Percentiles rank a stretch among this genome's conserved stretches.
Evolutionary conservation across 2,797 vertebrate species (phyloP).

Genomic region (Molossus molossus): DNA sequence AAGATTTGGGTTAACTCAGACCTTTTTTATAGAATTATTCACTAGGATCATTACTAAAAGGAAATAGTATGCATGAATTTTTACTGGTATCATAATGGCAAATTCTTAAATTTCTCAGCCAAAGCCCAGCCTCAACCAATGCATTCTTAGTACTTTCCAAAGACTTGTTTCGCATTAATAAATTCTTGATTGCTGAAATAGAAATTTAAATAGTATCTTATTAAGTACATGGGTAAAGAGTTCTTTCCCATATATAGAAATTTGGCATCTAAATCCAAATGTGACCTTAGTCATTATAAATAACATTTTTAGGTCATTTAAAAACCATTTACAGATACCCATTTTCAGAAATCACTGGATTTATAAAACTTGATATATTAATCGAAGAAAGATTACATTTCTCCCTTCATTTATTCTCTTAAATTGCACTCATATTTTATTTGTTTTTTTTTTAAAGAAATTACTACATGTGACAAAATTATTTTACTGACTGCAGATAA

Average conservation of each 20-base stretch:
- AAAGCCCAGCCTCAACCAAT: not conserved
- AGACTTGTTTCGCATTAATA: conserved; percentile 16
- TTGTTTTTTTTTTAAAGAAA: not conserved
- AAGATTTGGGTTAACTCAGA: not conserved
- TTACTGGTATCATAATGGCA: not conserved
- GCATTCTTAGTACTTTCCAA: not conserved
- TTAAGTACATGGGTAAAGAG: not conserved
- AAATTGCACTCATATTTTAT: not conserved
- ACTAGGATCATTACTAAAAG: not conserved
- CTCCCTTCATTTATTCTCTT: not conserved
- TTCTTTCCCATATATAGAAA: not conserved
- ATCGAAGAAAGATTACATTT: not conserved
- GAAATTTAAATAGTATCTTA: not conserved
- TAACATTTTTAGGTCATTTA: not conserved
- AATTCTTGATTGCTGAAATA: not conserved
- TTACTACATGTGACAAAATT: not conserved
- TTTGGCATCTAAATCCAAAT: not conserved
- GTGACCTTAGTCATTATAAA: not conserved
- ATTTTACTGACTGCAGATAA: not conserved
- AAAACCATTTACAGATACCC: not conserved
- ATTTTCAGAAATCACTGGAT: not conserved
- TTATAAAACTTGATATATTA: not conserved
- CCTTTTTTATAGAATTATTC: not conserved
- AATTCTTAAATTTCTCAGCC: not conserved
- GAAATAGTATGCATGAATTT: not conserved